phyloP scores from a whole-genome alignment of 2,113 vertebrate species.

The Python bivittatus region DNA sequence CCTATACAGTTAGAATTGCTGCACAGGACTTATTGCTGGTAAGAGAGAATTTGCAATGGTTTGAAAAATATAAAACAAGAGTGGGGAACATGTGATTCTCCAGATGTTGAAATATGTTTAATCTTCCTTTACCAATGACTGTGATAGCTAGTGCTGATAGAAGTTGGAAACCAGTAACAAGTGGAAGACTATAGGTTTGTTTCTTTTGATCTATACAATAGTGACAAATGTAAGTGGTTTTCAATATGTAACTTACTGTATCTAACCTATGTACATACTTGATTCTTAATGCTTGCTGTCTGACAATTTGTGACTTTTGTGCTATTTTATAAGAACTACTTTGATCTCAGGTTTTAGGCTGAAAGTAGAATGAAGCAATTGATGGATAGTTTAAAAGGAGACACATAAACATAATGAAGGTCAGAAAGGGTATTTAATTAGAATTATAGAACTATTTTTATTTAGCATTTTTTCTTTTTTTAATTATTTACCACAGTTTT shows the following conservation, averaged over 20 bases:
- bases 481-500: background rate
- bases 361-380: background rate
- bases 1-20: conserved; percentile 96
- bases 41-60: conserved; percentile 47
- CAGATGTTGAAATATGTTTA: background rate
- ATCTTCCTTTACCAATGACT: background rate
- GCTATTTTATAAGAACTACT: background rate
- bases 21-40: conserved; percentile 96
- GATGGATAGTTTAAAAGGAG: background rate
- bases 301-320: background rate
- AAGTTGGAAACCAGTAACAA: background rate
- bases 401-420: background rate
- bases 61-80: background rate
- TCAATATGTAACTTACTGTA: background rate
- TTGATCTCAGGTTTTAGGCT: background rate
- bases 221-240: background rate
- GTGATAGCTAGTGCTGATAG: background rate
- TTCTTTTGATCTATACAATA: background rate
- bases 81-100: background rate
- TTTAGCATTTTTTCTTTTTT: background rate
- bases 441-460: background rate
- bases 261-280: background rate
- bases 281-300: background rate
- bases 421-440: background rate
- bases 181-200: background rate